Evolutionary conservation across 2,797 vertebrate genomes (phyloP).

Genomic region (Alauda arvensis): DNA sequence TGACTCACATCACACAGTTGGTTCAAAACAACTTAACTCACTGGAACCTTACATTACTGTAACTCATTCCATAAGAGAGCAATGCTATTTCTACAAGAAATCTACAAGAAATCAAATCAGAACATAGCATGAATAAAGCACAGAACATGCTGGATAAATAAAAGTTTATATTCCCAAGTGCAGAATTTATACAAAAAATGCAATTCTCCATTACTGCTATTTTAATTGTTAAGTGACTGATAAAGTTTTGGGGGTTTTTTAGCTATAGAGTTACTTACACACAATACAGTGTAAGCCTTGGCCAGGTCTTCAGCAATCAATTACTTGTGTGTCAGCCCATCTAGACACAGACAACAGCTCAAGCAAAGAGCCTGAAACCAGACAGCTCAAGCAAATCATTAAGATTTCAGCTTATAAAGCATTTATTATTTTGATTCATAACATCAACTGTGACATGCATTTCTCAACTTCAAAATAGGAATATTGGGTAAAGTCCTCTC

Average conservation of each 20-base stretch:
- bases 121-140: not conserved
- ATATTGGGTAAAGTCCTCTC: not conserved
- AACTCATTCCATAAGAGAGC: not conserved
- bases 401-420: not conserved
- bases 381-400: not conserved
- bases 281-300: not conserved
- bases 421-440: not conserved
- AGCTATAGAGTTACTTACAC: not conserved
- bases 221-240: not conserved
- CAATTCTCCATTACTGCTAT: not conserved
- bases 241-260: fast-evolving
- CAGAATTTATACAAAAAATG: not conserved
- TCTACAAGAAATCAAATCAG: not conserved
- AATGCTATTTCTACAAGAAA: not conserved
- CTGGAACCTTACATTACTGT: not conserved
- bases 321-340: not conserved
- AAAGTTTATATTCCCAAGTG: not conserved
- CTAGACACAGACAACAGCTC: not conserved
- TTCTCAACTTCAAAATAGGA: not conserved
- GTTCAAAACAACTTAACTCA: conserved; percentile 27
- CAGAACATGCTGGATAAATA: not conserved
- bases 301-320: not conserved
- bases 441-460: not conserved
- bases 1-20: not conserved
- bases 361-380: not conserved